phyloP scores from a whole-genome alignment of 2,113 vertebrate species.

The Enhydra lutris region DNA sequence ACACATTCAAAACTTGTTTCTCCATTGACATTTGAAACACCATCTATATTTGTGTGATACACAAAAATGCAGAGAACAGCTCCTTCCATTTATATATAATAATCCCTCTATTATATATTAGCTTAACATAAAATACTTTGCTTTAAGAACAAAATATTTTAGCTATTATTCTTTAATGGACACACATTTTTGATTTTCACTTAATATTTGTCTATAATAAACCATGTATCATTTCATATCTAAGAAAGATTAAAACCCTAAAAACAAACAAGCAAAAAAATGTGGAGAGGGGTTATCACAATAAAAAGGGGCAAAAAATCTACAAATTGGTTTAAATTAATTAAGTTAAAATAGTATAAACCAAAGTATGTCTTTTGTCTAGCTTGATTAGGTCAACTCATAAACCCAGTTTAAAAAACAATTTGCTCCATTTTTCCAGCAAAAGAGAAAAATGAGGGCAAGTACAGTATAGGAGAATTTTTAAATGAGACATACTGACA shows the following conservation, averaged over 20 bases:
- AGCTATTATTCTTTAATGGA: background rate
- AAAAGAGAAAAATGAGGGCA: conserved; percentile 53
- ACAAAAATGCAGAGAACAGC: background rate
- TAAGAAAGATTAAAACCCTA: background rate
- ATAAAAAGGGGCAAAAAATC: background rate
- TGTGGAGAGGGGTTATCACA: background rate
- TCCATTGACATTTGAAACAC: conserved; percentile 8
- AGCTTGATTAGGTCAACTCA: background rate
- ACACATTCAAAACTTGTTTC: conserved; percentile 4
- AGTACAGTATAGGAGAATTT: conserved; percentile 66
- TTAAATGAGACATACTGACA: conserved; percentile 69
- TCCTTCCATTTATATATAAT: background rate
- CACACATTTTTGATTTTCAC: background rate
- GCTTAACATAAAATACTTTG: background rate
- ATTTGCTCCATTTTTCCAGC: background rate
- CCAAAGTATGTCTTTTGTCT: background rate
- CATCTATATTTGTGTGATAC: background rate
- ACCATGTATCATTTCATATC: background rate
- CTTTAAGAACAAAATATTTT: background rate
- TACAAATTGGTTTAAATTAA: background rate
- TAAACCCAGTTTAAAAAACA: background rate
- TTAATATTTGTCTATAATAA: background rate
- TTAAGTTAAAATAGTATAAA: background rate
- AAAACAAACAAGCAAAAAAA: background rate
- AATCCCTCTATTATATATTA: background rate